Evolutionary conservation across 2,113 vertebrate genomes (phyloP), one percentile per base, ranked within the genome.

Genomic region (Sander lucioperca): DNA sequence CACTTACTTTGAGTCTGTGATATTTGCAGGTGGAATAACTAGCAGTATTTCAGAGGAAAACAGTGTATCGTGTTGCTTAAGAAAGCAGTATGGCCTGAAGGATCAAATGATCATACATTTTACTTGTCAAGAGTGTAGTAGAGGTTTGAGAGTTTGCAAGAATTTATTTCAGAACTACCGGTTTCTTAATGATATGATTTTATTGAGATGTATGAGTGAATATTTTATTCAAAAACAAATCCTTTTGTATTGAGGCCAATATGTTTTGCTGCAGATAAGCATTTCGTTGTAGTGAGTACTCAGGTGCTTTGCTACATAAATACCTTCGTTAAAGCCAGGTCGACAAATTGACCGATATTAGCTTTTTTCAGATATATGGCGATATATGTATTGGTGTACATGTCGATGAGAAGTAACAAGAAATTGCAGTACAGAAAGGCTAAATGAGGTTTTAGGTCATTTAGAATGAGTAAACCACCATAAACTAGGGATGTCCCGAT

Each of bases 1-100:
- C 14, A 53, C 5, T 77, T 58, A 30, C n/a, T 74, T 62, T 13
- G 15, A 7, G 25, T 6, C 16, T 50, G 11, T 16, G n/a, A 57
- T 36, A 45, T 54, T 19, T 30, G 68, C 62, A 66, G 69, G 53
- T 73, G 69, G 43, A 73, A 65, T 27, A 73, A 58, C 19, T 13
- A 23, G 39, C 53, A 11, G 48, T 33, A 16, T 23, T 43, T 51
- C 14, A 36, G 9, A 39, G 30, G 13, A 54, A 79, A 54, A 15
- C 15, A 5, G 1, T 50, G n/a, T 43, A 9, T 68, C 15, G 12
- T 53, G 19, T 51, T 51, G 43, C 19, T 19, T 57, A 39, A n/a
- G 30, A 36, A 72, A 54, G 25, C 33, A 16, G 2, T 43, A 27
- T 2, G 19, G 6, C 8, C 36, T 64, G 58, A 53, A 39, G 30